Evolutionary conservation across 2,113 vertebrate genomes (phyloP).

Genomic region (Anhinga anhinga): DNA sequence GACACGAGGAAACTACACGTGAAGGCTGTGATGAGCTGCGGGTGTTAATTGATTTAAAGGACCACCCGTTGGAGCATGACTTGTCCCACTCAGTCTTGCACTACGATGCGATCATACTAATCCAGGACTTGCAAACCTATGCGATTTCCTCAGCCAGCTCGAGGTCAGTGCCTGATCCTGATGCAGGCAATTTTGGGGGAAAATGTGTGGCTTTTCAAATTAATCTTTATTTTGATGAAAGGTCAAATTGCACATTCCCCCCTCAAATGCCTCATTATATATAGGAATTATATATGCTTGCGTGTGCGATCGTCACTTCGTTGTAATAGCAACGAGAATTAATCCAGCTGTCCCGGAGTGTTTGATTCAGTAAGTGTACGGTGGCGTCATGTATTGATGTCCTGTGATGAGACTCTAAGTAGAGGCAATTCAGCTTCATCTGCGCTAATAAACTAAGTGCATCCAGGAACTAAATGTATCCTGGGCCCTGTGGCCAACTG

Average conservation of each 20-base stretch:
- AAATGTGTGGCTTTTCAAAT: background rate
- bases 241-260: background rate
- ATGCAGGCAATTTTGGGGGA: background rate
- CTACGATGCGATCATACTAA: background rate
- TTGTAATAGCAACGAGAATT: background rate
- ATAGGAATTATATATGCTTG: rapidly evolving
- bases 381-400: background rate
- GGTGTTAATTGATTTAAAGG: background rate
- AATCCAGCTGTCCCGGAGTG: background rate
- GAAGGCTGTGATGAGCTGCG: background rate
- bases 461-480: background rate
- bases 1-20: background rate
- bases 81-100: background rate
- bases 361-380: background rate
- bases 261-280: too few relatives aligned
- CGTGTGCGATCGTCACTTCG: rapidly evolving
- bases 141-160: rapidly evolving
- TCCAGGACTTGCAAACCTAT: background rate
- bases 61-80: background rate
- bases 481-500: slow-evolving; percentile 18
- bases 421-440: background rate
- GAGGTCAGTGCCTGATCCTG: background rate
- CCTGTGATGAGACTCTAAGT: background rate
- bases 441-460: slow-evolving; percentile 19
- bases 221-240: background rate